Conservation (phyloP, 2,888 invertebrate genomes). For the Acanthosepion esculentum region DNA sequence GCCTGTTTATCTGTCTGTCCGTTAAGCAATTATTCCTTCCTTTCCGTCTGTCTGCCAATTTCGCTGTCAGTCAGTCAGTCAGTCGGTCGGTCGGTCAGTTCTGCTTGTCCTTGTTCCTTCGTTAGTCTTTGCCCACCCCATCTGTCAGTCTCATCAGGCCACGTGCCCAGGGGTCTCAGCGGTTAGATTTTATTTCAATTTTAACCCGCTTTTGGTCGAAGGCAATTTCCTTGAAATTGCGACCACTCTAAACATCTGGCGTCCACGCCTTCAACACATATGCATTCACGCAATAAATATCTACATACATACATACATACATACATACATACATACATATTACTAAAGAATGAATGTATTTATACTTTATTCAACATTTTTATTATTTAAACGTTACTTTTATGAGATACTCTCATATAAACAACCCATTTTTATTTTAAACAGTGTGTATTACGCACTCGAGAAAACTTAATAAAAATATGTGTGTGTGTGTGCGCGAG, state of each 20-base stretch:
- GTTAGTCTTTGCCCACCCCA: not conserved
- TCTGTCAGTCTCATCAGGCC: not conserved
- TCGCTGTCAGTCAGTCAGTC: not conserved
- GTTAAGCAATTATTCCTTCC: not conserved
- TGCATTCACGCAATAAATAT: not conserved
- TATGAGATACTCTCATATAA: not conserved
- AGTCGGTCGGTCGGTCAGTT: not conserved
- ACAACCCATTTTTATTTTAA: too few species aligned
- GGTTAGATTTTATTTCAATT: constrained; percentile 5
- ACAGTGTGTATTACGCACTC: too few species aligned
- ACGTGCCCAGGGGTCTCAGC: not conserved
- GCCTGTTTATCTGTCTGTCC: constrained; percentile 1
- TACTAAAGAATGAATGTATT: too few species aligned
- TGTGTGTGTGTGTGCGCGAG: too few species aligned
- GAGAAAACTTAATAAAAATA: too few species aligned
- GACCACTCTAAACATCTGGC: not conserved
- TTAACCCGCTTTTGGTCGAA: not conserved
- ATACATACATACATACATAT: not conserved
- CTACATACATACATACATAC: not conserved
- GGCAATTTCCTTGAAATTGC: not conserved
- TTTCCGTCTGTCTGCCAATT: not conserved
- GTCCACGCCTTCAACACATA: not conserved
- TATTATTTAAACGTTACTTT: too few species aligned
- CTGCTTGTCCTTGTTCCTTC: not conserved
- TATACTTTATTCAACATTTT: too few species aligned